These are phyloP conservation scores for Eupithecia exiguata DNA, from an alignment of 2,888 invertebrate species.

Conservation along the genomic window DNA sequence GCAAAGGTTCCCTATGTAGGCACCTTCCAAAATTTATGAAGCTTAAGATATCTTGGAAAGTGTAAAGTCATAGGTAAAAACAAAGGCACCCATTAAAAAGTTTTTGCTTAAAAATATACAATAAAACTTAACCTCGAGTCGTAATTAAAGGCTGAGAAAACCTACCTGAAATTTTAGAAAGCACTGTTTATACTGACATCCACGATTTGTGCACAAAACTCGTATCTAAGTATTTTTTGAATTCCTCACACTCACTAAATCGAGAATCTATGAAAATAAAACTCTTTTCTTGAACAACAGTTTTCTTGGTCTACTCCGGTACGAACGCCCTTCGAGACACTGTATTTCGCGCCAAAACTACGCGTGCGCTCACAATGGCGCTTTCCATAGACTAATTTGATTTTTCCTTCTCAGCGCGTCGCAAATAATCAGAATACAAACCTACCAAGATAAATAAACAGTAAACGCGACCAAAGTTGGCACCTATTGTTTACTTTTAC, in stretches of 20 bases:
- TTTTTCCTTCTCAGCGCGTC: slow-evolving; percentile 42
- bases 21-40: too few species aligned
- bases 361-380: slow-evolving; percentile 54
- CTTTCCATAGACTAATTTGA: slow-evolving; percentile 58
- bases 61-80: background rate
- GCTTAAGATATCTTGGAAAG: background rate
- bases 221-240: background rate
- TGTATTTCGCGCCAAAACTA: slow-evolving; percentile 33
- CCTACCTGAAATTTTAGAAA: background rate
- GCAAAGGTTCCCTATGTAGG: too few species aligned
- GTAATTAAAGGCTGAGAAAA: background rate
- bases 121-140: background rate
- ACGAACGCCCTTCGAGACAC: slow-evolving; percentile 44
- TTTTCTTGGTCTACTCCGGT: background rate
- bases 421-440: slow-evolving; percentile 39
- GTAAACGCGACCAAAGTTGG: slow-evolving; percentile 51
- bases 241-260: background rate
- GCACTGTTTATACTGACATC: background rate
- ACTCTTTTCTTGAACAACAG: background rate
- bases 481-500: slow-evolving; percentile 52
- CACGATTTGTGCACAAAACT: slow-evolving; percentile 1
- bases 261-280: background rate
- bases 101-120: too few species aligned
- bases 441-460: slow-evolving; percentile 55
- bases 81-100: too few species aligned